phyloP scores from a whole-genome alignment of 2,888 invertebrate genomes.

The Athalia cordata region DNA sequence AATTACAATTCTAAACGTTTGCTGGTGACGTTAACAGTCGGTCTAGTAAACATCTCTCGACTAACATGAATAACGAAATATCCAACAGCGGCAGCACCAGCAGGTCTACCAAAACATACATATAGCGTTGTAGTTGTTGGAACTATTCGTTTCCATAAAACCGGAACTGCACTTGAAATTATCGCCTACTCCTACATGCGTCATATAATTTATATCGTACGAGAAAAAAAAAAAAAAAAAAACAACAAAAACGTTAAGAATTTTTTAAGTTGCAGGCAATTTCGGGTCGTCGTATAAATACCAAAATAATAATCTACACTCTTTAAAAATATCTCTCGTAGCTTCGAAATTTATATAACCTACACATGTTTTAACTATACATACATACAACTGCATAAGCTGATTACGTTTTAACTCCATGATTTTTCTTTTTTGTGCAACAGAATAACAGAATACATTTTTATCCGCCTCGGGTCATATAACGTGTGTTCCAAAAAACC shows the following conservation, averaged over 20 bases:
- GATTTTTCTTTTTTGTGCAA: background rate
- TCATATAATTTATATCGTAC: background rate
- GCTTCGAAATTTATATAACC: background rate
- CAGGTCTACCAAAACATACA: background rate
- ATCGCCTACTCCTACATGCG: background rate
- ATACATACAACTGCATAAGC: background rate
- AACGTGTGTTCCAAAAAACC: conserved; percentile 16
- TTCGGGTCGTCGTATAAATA: no score
- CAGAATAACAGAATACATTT: conserved; percentile 27
- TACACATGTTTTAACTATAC: background rate
- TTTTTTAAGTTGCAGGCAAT: no score
- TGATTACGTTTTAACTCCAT: background rate
- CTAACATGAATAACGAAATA: conserved; percentile 37
- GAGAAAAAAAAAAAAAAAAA: background rate
- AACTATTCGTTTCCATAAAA: conserved; percentile 35
- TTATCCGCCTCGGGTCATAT: background rate
- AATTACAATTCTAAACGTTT: conserved; percentile 43
- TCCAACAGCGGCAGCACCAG: no score
- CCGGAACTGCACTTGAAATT: conserved; percentile 15
- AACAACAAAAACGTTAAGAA: background rate
- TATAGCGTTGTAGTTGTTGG: conserved; percentile 9
- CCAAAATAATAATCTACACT: no score
- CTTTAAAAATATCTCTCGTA: no score
- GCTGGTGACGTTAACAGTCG: conserved; percentile 40
- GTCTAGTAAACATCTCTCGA: conserved; percentile 41